Evolutionary conservation across 2,888 invertebrate genomes (phyloP).

Genomic region (Suillia variegata): DNA sequence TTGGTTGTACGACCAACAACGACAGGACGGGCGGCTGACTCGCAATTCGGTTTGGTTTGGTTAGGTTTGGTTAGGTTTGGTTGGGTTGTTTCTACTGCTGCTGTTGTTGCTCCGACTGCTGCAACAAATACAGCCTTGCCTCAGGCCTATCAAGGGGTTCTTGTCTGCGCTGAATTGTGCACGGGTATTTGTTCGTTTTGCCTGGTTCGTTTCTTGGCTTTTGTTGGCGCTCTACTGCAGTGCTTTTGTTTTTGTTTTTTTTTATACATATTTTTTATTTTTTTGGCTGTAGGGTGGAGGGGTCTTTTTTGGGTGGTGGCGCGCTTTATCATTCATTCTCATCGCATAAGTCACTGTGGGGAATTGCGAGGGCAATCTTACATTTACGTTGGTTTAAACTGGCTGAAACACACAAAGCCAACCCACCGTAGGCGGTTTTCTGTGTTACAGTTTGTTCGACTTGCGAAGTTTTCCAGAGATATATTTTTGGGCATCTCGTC

Average conservation of each 20-base stretch:
- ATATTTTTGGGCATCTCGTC: conserved; percentile 2
- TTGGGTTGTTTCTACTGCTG: too few relatives aligned
- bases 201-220: conserved; percentile 53
- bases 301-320: conserved; percentile 15
- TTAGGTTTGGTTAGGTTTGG: not conserved
- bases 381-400: too few relatives aligned
- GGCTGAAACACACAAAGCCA: conserved; percentile 1
- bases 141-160: conserved; percentile 26
- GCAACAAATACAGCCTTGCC: conserved; percentile 2
- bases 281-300: conserved; percentile 35
- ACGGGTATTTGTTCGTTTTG: conserved; percentile 6
- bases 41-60: conserved; percentile 9
- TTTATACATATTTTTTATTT: conserved; percentile 18
- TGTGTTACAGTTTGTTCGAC: conserved; percentile 16
- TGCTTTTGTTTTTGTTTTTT: conserved; percentile 22
- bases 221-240: conserved; percentile 46
- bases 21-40: not conserved
- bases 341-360: not conserved
- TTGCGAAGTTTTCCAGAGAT: conserved; percentile 7
- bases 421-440: conserved; percentile 12
- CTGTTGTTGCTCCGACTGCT: too few relatives aligned
- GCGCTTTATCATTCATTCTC: conserved; percentile 19
- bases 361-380: conserved; percentile 5
- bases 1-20: too few relatives aligned
- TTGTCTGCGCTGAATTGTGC: conserved; percentile 32